phyloP scores from a whole-genome alignment of 2,888 invertebrate genomes.

The Stenoptilia bipunctidactyla region DNA sequence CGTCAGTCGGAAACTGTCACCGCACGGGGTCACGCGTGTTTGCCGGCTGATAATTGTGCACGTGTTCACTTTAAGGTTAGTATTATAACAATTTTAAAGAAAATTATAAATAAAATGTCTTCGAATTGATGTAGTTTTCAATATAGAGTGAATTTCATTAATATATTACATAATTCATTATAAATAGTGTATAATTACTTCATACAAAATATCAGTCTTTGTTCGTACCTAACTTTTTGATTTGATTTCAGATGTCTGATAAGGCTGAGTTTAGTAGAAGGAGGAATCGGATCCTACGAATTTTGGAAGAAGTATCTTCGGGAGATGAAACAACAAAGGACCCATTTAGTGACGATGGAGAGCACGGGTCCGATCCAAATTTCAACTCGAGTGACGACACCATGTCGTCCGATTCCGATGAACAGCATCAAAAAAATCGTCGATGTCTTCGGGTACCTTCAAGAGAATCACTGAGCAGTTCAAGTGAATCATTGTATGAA shows the following conservation, averaged over 20 bases:
- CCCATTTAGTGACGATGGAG: slow-evolving; percentile 9
- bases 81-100: too few relatives aligned
- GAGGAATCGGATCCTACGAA: slow-evolving; percentile 3
- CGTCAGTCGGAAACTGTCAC: slow-evolving; percentile 9
- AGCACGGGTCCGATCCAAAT: slow-evolving; percentile 8
- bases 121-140: too few relatives aligned
- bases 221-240: too few relatives aligned
- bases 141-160: too few relatives aligned
- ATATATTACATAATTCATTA: too few relatives aligned
- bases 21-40: neutral
- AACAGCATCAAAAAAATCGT: slow-evolving; percentile 3
- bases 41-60: too few relatives aligned
- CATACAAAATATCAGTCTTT: too few relatives aligned
- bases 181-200: too few relatives aligned
- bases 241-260: too few relatives aligned
- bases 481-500: slow-evolving; percentile 5
- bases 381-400: slow-evolving; percentile 4
- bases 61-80: too few relatives aligned
- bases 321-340: slow-evolving; percentile 4
- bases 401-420: slow-evolving; percentile 1
- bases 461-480: slow-evolving; percentile 1
- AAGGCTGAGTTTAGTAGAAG: too few relatives aligned
- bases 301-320: slow-evolving; percentile 6
- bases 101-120: too few relatives aligned
- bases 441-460: slow-evolving; percentile 4